Evolutionary conservation across 2,113 vertebrate genomes (phyloP), one percentile per base, ranked within the genome.

Genomic region (Cottus gobio): DNA sequence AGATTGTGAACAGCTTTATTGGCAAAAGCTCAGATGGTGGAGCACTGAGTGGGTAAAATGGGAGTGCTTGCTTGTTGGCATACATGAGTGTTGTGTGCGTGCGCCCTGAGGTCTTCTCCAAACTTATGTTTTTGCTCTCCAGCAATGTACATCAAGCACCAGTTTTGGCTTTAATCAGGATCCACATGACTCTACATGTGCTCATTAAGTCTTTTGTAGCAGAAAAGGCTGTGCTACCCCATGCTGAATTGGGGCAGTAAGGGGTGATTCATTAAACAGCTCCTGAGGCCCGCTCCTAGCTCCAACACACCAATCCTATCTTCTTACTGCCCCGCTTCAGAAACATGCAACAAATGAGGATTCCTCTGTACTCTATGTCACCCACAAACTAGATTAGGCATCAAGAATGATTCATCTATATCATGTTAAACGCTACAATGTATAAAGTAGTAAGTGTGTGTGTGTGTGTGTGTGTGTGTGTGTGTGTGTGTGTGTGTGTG

Each of bases 251-350:
- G 4, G 10, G 48, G 39, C 56, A 66, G 20, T 56, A 31, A 71
- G 42, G 74, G 16, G 11, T 36, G 66, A 39, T 24, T 87, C 77
- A 80, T 80, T 78, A 57, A 58, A 52, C 63, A 71, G 58, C 62
- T 71, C 69, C 64, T 64, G 20, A 74, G 60, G 75, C 62, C 39
- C 30, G 0, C 39, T 68, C 39, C 44, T 65, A n/a, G 36, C 61
- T 56, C 22, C 7, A 28, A 48, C 44, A 54, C 34, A 28, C 6
- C 9, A 22, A 15, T 39, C 28, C 2, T 39, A 22, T 68, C 63
- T 30, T 60, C 24, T 62, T 26, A 56, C 48, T 5, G 22, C 48
- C 26, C 20, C 2, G 1, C n/a, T 31, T 65, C 11, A 30, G 58
- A 57, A 74, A 62, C 24, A 50, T 64, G 36, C 63, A 44, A 10